These are phyloP conservation scores for Ophthalmolycus amberensis DNA, from an alignment of 2,113 vertebrate species.

Conservation along the genomic window DNA sequence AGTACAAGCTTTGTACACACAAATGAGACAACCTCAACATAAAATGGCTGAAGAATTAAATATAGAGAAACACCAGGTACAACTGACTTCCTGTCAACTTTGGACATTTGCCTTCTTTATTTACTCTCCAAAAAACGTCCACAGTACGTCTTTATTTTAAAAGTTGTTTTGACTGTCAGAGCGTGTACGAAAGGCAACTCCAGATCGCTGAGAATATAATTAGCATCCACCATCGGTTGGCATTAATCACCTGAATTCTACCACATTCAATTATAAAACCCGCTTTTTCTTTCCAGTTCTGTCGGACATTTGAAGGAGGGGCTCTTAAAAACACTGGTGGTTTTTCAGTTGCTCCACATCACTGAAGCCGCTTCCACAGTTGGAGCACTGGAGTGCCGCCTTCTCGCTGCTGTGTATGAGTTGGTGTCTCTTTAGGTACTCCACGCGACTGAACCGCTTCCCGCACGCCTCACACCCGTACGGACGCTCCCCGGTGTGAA, in stretches of 20 bases:
- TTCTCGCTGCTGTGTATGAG: constrained; percentile 82
- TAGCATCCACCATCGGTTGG: constrained; percentile 2
- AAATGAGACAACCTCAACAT: constrained; percentile 39
- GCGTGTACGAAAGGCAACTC: neutral
- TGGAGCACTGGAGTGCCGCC: constrained; percentile 81
- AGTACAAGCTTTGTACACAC: constrained; percentile 49
- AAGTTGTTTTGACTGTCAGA: neutral
- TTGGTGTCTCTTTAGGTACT: constrained; percentile 88
- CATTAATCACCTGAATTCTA: constrained; percentile 43
- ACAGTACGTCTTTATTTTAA: neutral
- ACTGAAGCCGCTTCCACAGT: constrained; percentile 84
- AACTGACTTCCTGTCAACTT: constrained; percentile 17
- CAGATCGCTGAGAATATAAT: constrained; percentile 28
- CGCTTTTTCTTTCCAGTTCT: constrained; percentile 20
- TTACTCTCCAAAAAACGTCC: neutral
- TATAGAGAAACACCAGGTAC: constrained; percentile 25
- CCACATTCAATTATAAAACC: constrained; percentile 27
- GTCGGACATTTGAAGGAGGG: neutral
- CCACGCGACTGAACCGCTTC: constrained; percentile 88
- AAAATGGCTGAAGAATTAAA: constrained; percentile 29
- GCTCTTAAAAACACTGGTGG: constrained; percentile 82
- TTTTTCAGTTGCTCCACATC: constrained; percentile 83
- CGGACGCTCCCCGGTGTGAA: constrained; percentile 86
- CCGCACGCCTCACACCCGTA: constrained; percentile 87
- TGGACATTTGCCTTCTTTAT: constrained; percentile 15